phyloP scores from a whole-genome alignment of 2,888 invertebrate species.

The Neoscelio sp. region DNA sequence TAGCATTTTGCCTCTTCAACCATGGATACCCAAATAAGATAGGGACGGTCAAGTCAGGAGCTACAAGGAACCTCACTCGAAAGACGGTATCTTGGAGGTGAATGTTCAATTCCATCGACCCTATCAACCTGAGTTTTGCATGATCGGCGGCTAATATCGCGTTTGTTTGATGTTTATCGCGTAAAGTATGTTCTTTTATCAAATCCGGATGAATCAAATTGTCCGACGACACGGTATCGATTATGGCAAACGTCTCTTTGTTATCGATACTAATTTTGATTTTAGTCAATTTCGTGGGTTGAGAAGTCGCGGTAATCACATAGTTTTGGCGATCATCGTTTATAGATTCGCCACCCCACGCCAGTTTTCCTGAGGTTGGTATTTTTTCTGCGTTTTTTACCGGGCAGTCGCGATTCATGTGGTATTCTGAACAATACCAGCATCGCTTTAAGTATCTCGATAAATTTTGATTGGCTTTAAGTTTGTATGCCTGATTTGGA shows the following conservation, averaged over 20 bases:
- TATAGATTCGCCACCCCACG: constrained; percentile 4
- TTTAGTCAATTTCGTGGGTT: not conserved
- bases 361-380: constrained; percentile 4
- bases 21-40: too few species aligned
- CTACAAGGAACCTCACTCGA: too few species aligned
- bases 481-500: too few species aligned
- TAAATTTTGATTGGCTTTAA: too few species aligned
- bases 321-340: constrained; percentile 6
- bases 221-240: constrained; percentile 6
- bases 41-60: too few species aligned
- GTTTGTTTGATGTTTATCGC: not conserved
- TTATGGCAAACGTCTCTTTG: not conserved
- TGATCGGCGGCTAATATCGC: not conserved
- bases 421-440: constrained; percentile 23
- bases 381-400: not conserved
- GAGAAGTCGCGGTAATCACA: not conserved
- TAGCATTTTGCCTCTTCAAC: too few species aligned
- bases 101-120: not conserved
- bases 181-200: not conserved
- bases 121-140: not conserved
- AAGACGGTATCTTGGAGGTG: not conserved
- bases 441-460: too few species aligned
- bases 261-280: not conserved
- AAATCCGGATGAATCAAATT: constrained; percentile 4
- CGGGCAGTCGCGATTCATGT: constrained; percentile 24